A percentile compares a stretch with the other conserved stretches of the same genome.
phyloP scores from a whole-genome alignment of 2,113 vertebrate genomes.

The Hyla sarda region DNA sequence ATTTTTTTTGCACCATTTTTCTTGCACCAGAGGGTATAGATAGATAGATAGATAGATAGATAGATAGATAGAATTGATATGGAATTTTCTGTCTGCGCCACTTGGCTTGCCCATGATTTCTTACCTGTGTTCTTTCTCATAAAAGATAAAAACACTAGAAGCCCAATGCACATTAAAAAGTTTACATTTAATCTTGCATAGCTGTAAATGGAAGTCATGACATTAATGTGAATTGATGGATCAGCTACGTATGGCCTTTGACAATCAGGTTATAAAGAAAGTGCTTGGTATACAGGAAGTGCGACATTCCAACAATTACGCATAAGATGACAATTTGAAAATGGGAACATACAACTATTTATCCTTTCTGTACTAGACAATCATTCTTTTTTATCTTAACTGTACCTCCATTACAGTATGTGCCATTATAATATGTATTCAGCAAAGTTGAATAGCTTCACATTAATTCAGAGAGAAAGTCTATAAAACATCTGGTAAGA shows the following conservation, averaged over 20 bases:
- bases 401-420: not conserved
- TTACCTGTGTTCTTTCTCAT: too few relatives aligned
- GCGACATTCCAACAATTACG: not conserved
- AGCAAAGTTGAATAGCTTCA: slow-evolving; percentile 1
- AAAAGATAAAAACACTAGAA: too few relatives aligned
- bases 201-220: not conserved
- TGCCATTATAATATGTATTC: not conserved
- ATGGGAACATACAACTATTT: not conserved
- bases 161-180: too few relatives aligned
- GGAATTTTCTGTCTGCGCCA: too few relatives aligned
- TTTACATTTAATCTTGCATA: not conserved
- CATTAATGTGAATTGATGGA: not conserved
- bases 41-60: too few relatives aligned
- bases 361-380: not conserved
- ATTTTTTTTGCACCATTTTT: too few relatives aligned
- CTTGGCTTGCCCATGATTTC: too few relatives aligned
- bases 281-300: not conserved
- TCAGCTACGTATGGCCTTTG: not conserved
- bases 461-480: not conserved
- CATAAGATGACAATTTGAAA: not conserved
- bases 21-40: too few relatives aligned
- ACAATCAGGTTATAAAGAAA: not conserved
- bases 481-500: slow-evolving; percentile 30
- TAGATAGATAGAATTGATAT: too few relatives aligned
- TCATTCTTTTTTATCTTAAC: not conserved